Evolutionary conservation across 2,113 vertebrate species (phyloP).

Genomic region (Menura novaehollandiae): DNA sequence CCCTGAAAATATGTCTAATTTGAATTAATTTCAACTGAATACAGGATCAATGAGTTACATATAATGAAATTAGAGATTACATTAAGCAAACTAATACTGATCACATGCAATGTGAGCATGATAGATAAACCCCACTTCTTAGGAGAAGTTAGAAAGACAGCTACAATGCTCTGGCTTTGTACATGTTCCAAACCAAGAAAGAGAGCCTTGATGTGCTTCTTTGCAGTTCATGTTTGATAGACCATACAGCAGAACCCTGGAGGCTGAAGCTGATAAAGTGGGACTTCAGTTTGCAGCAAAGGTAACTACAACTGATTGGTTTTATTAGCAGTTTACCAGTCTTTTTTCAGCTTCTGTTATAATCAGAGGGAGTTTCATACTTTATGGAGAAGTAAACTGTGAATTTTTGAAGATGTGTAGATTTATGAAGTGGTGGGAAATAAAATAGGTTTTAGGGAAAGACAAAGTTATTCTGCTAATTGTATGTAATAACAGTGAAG

Average conservation of each 20-base stretch:
- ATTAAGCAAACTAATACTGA: not conserved
- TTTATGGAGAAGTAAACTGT: not conserved
- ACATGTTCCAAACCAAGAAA: not conserved
- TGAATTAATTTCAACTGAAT: not conserved
- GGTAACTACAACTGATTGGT: conserved; percentile 68
- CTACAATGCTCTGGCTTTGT: not conserved
- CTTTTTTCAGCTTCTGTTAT: not conserved
- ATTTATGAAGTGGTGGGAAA: not conserved
- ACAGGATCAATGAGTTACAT: not conserved
- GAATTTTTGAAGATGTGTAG: not conserved
- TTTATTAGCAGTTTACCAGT: not conserved
- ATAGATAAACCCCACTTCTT: not conserved
- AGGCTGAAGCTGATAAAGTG: conserved; percentile 90
- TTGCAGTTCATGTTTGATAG: conserved; percentile 85
- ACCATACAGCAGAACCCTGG: conserved; percentile 89
- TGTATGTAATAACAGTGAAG: not conserved
- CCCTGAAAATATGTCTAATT: not conserved
- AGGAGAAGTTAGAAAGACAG: not conserved
- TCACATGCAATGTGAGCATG: not conserved
- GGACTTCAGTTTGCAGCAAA: conserved; percentile 91
- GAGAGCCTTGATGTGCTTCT: not conserved
- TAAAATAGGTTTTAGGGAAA: not conserved
- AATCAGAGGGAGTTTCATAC: not conserved
- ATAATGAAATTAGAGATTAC: not conserved
- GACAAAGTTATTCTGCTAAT: not conserved